Conservation (phyloP, 92 coral and sea anemone species). For the Heliopora coerulea region DNA sequence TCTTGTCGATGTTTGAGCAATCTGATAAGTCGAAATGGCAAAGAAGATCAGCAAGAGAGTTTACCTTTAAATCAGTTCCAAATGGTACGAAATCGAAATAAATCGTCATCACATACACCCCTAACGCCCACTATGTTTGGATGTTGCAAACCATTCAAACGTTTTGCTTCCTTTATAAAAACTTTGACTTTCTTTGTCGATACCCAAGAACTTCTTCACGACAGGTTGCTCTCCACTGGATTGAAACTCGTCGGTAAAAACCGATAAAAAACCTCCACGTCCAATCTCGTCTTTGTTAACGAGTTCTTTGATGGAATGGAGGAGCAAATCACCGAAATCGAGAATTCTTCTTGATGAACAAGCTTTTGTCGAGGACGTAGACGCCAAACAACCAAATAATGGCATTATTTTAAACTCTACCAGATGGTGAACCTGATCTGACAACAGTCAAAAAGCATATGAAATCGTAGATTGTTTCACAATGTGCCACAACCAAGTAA, state of each 20-base stretch:
- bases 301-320: conserved; percentile 15
- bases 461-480: no score
- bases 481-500: no score
- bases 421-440: no score
- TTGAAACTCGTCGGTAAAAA: conserved; percentile 17
- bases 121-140: conserved; percentile 32
- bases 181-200: not conserved
- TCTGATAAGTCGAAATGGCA: not conserved
- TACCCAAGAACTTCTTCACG: conserved; percentile 15
- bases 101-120: conserved; percentile 22
- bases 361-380: not conserved
- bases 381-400: conserved; percentile 22
- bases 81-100: conserved; percentile 51
- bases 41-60: conserved; percentile 42
- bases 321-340: not conserved
- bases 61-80: conserved; percentile 30
- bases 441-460: no score
- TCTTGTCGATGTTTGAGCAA: conserved; percentile 15
- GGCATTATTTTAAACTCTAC: conserved; percentile 3
- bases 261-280: conserved; percentile 27
- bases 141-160: conserved; percentile 14
- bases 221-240: conserved; percentile 11
- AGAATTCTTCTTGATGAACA: not conserved
- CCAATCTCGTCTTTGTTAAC: conserved; percentile 34
- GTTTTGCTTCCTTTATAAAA: conserved; percentile 28